phyloP scores from a whole-genome alignment of 2,113 vertebrate species.

The Petrocephalus zakoni region DNA sequence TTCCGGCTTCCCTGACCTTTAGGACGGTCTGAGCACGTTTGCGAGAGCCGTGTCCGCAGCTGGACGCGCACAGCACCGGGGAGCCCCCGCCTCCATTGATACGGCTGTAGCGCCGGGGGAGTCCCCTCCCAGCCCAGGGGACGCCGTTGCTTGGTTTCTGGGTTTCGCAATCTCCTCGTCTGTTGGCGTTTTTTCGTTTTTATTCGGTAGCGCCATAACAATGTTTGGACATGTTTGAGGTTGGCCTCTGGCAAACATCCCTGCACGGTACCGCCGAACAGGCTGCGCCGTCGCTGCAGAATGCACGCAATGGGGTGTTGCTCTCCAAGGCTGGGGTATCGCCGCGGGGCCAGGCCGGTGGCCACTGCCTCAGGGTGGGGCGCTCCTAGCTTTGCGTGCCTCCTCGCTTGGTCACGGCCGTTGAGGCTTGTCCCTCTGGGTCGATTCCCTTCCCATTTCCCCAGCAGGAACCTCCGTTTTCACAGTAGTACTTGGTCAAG shows the following conservation, averaged over 20 bases:
- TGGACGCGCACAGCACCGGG: too few species aligned
- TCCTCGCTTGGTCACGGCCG: not conserved
- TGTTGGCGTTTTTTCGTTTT: not conserved
- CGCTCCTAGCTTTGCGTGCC: not conserved
- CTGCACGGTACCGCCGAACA: not conserved
- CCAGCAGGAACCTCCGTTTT: not conserved
- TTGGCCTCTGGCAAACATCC: not conserved
- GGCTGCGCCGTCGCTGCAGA: not conserved
- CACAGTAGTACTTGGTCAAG: not conserved
- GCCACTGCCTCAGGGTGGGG: not conserved
- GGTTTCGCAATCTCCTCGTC: not conserved
- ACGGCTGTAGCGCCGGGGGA: not conserved
- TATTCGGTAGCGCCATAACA: not conserved
- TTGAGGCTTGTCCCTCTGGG: not conserved
- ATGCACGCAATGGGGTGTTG: not conserved
- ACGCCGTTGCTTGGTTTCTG: not conserved
- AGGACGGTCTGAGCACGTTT: not conserved
- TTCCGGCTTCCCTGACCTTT: not conserved
- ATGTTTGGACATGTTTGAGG: not conserved
- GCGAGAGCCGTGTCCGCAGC: not conserved
- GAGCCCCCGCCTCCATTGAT: too few species aligned
- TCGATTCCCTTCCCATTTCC: not conserved
- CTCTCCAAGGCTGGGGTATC: not conserved
- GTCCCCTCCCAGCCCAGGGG: not conserved
- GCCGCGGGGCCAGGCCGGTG: not conserved